Conservation (phyloP, 2,888 invertebrate genomes). For the Lepidochitona cinerea region DNA sequence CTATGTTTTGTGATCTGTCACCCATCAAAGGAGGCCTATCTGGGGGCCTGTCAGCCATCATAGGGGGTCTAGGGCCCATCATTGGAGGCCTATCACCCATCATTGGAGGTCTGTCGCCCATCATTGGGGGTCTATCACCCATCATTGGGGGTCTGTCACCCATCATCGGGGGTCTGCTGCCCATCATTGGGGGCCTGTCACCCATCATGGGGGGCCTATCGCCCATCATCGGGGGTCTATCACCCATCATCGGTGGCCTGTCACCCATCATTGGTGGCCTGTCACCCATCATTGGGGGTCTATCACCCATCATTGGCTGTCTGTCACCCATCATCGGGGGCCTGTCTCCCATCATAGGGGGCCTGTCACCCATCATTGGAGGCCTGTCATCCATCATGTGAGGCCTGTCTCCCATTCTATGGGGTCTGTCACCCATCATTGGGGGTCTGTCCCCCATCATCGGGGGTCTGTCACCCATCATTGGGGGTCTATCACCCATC, state of each 20-base stretch:
- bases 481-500: constrained; percentile 9
- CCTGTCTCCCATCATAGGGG: background rate
- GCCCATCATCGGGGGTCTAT: background rate
- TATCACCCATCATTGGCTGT: background rate
- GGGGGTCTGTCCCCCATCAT: background rate
- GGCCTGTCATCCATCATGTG: background rate
- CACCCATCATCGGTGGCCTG: background rate
- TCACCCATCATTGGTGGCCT: constrained; percentile 4
- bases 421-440: background rate
- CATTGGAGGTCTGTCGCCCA: background rate
- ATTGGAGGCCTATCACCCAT: constrained; percentile 3
- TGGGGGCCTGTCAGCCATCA: constrained; percentile 17
- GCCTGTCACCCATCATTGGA: background rate
- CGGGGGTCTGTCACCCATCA: background rate
- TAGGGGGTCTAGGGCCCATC: constrained; percentile 13
- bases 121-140: background rate
- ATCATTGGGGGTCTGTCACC: background rate
- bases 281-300: background rate
- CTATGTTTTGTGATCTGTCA: constrained; percentile 1
- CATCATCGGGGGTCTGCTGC: background rate
- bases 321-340: background rate
- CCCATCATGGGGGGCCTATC: background rate
- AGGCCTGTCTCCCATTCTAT: background rate
- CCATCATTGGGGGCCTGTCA: background rate
- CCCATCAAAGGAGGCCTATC: constrained; percentile 5